Conservation (phyloP, 2,888 invertebrate genomes). For the Drosophila fulvimacula region DNA sequence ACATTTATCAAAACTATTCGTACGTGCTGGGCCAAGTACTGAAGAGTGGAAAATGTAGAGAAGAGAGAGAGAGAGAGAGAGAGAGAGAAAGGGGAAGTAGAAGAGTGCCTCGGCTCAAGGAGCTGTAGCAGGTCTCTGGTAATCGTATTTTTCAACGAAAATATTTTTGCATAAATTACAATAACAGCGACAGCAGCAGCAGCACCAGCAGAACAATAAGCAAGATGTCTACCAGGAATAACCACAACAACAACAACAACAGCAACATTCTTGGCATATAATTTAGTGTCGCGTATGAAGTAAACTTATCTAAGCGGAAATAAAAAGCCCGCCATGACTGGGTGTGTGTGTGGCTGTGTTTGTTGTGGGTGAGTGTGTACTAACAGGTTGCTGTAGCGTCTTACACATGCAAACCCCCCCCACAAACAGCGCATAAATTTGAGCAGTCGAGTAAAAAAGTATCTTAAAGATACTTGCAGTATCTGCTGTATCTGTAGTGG, state of each 20-base stretch:
- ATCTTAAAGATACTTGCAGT: conserved; percentile 48
- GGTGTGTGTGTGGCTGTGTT: conserved; percentile 14
- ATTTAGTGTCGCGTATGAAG: conserved; percentile 82
- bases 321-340: conserved; percentile 53
- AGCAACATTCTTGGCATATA: conserved; percentile 75
- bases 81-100: not conserved
- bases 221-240: conserved; percentile 74
- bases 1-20: conserved; percentile 76
- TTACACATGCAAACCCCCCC: conserved; percentile 35
- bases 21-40: conserved; percentile 63
- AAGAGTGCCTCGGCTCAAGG: conserved; percentile 32
- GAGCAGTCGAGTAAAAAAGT: conserved; percentile 43
- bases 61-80: not conserved
- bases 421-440: conserved; percentile 66
- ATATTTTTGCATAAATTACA: conserved; percentile 80
- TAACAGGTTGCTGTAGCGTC: conserved; percentile 67
- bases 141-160: conserved; percentile 73
- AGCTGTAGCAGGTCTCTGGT: conserved; percentile 40
- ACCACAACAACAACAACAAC: conserved; percentile 31
- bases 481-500: conserved; percentile 53
- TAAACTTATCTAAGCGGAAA: conserved; percentile 81
- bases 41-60: conserved; percentile 24
- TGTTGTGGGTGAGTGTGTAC: conserved; percentile 44
- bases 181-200: conserved; percentile 65
- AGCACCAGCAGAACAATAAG: conserved; percentile 66